phyloP scores from a whole-genome alignment of 1,140 invertebrate species.

The Saxidomus purpurata region DNA sequence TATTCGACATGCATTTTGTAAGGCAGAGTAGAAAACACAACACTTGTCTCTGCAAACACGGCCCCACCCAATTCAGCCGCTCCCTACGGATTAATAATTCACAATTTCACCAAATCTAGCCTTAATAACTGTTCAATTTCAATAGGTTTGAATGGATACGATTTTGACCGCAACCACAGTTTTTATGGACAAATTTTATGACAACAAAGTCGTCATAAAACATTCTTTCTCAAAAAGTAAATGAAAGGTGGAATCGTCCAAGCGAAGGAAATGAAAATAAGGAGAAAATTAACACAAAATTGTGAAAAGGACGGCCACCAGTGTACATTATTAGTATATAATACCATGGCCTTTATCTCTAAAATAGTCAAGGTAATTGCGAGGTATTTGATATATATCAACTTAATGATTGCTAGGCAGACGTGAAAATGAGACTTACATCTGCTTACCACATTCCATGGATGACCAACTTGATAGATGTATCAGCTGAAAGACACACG shows the following conservation, averaged over 20 bases:
- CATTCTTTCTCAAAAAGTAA: too few relatives aligned
- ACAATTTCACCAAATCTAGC: too few relatives aligned
- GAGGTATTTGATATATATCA: background rate
- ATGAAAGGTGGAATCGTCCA: too few relatives aligned
- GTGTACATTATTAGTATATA: background rate
- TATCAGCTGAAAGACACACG: background rate
- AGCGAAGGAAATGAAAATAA: background rate
- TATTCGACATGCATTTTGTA: too few relatives aligned
- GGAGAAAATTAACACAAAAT: background rate
- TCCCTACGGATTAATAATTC: too few relatives aligned
- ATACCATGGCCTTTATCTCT: background rate
- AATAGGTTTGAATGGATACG: too few relatives aligned
- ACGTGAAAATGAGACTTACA: background rate
- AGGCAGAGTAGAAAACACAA: too few relatives aligned
- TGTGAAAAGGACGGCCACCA: conserved; percentile 14
- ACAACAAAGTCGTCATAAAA: background rate
- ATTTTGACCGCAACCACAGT: background rate
- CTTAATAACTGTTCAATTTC: too few relatives aligned
- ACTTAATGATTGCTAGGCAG: background rate
- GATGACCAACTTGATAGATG: background rate
- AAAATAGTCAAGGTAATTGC: conserved; percentile 9
- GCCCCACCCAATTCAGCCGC: too few relatives aligned
- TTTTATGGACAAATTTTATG: background rate
- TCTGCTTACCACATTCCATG: background rate
- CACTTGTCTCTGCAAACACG: too few relatives aligned